phyloP scores from a whole-genome alignment of 2,888 invertebrate genomes.

The Ennomos quercinarius region DNA sequence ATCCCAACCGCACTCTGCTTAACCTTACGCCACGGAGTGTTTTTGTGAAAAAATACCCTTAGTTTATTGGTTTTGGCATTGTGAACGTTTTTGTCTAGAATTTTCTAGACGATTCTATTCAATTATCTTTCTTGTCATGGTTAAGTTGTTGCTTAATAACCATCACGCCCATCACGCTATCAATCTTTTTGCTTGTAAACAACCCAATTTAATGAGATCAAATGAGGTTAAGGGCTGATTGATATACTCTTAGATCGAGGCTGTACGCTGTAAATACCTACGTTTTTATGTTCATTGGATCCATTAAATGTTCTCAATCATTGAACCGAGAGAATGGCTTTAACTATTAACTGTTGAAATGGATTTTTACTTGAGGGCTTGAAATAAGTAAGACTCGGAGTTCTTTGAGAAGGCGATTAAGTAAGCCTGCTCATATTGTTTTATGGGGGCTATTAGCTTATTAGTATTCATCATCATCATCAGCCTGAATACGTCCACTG shows the following conservation, averaged over 20 bases:
- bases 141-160: constrained; percentile 1
- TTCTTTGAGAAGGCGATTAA: too few species aligned
- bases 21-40: too few species aligned
- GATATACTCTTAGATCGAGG: constrained; percentile 12
- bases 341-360: not conserved
- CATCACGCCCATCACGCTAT: constrained; percentile 5
- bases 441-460: too few species aligned
- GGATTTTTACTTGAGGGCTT: not conserved
- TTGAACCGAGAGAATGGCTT: constrained; percentile 3
- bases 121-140: too few species aligned
- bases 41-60: too few species aligned
- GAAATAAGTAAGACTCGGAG: not conserved
- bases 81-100: too few species aligned
- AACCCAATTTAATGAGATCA: constrained; percentile 19
- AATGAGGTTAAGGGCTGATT: constrained; percentile 13
- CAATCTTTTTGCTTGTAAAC: constrained; percentile 20
- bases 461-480: too few species aligned
- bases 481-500: too few species aligned
- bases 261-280: constrained; percentile 3
- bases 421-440: too few species aligned
- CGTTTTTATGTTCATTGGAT: constrained; percentile 15
- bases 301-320: constrained; percentile 19
- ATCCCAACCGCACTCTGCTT: too few species aligned
- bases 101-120: too few species aligned
- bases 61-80: too few species aligned